Evolutionary conservation across 2,797 vertebrate genomes (phyloP).

Genomic region (Lindbergichthys nudifrons): DNA sequence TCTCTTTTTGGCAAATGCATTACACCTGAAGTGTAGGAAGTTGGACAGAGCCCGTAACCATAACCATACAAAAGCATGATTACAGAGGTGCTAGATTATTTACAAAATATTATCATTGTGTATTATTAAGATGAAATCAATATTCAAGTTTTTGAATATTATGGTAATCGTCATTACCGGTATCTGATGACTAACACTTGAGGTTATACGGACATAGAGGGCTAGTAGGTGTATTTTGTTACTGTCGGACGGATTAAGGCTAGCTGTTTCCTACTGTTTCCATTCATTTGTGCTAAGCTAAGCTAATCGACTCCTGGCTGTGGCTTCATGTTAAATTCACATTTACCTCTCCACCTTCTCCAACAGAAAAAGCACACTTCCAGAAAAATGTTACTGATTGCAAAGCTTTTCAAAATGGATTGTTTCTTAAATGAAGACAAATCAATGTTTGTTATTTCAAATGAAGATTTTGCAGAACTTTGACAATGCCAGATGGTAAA

Average conservation of each 20-base stretch:
- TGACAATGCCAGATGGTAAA: conserved; percentile 21
- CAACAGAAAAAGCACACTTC: not conserved
- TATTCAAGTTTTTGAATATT: too few relatives aligned
- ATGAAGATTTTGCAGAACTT: conserved; percentile 18
- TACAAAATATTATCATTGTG: too few relatives aligned
- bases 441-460: conserved; percentile 12
- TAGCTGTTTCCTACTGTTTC: not conserved
- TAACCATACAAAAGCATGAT: too few relatives aligned
- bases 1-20: too few relatives aligned
- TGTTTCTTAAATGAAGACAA: conserved; percentile 18
- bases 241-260: not conserved
- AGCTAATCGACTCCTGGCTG: not conserved
- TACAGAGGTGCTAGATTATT: too few relatives aligned
- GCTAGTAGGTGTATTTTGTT: not conserved
- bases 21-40: too few relatives aligned
- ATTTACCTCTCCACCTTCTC: not conserved
- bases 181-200: too few relatives aligned
- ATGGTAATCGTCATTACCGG: too few relatives aligned
- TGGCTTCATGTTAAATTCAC: not conserved
- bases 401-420: not conserved
- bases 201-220: too few relatives aligned
- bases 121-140: too few relatives aligned
- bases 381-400: not conserved
- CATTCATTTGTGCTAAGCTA: not conserved
- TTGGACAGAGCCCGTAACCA: too few relatives aligned